Evolutionary conservation across 2,113 vertebrate genomes (phyloP), one percentile per base, ranked within the genome.

Genomic region (Microtus oregoni): DNA sequence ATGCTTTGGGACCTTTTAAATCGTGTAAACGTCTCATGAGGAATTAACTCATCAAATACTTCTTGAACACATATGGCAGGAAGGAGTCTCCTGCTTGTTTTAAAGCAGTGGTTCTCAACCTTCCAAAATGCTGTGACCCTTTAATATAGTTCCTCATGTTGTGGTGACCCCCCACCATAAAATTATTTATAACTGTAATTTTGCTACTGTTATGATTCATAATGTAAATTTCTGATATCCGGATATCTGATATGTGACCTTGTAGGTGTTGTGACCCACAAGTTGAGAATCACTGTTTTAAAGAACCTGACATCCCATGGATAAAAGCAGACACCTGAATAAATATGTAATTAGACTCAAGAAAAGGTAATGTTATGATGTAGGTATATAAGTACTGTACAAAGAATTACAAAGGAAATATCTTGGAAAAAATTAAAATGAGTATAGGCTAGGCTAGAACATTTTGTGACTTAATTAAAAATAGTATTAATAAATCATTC

Each of bases 321-420:
- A 94, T 77, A n/a, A 72, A 79, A 92, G 72, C 11, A 91, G 50
- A 92, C 15, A 79, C 32, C 22, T 72, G 58, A 83, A 86, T 47
- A 89, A 97, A 78, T 89, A 89, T 73, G 68, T 92, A 89, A 96
- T 76, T 38, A 38, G 30, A 68, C 79, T 68, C 65, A 89, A 75
- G n/a, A 92, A 76, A 96, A 79, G 28, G 10, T 35, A 3, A 4
- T 50, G 10, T 68, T 89, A 75, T 44, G 35, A 72, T 58, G 58
- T 15, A 47, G 14, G 44, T 55, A 61, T 61, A 67, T 72, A 75
- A 38, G 86, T 50, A 24, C 15, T 68, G 20, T 77, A 35, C 68
- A 73, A 65, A 93, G 35, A 93, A 68, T 61, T 83, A 22, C 26
- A 78, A 93, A 17, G 87, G 73, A 94, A 96, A 70, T 14, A 55